phyloP scores from a whole-genome alignment of 2,797 vertebrate species.

The Neopelma chrysocephalum region DNA sequence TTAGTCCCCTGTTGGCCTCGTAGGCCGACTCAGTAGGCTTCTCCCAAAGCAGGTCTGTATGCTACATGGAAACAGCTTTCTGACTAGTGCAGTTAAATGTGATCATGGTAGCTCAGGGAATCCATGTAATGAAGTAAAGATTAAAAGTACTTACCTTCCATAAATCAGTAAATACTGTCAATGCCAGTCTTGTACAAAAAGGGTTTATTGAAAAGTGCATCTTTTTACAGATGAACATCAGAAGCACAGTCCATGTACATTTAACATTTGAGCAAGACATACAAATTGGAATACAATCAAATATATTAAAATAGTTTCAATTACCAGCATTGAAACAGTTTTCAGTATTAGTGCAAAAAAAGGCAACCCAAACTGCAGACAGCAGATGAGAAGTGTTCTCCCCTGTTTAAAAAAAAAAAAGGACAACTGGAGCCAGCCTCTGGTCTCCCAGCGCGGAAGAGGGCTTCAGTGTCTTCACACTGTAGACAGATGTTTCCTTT shows the following conservation, averaged over 20 bases:
- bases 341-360: conserved; percentile 79
- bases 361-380: conserved; percentile 54
- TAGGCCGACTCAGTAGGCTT: not conserved
- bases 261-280: conserved; percentile 69
- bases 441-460: not conserved
- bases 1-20: too few relatives aligned
- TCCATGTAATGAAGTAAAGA: not conserved
- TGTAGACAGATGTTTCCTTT: conserved; percentile 54
- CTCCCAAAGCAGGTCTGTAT: not conserved
- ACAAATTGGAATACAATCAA: conserved; percentile 72
- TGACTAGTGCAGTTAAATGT: not conserved
- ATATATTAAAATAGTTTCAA: conserved; percentile 85
- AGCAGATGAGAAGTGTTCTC: conserved; percentile 34
- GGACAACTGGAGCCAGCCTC: not conserved
- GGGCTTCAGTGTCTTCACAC: conserved; percentile 6
- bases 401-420: not conserved
- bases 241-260: conserved; percentile 74
- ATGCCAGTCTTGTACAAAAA: conserved; percentile 64
- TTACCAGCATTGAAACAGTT: conserved; percentile 87
- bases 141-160: not conserved
- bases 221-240: conserved; percentile 64
- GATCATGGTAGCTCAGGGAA: fast-evolving
- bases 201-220: conserved; percentile 78
- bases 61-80: not conserved
- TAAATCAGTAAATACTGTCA: not conserved